These are phyloP conservation scores for Lepetodrilus schrolli DNA, from an alignment of 2,888 invertebrate species.

Conservation along the genomic window DNA sequence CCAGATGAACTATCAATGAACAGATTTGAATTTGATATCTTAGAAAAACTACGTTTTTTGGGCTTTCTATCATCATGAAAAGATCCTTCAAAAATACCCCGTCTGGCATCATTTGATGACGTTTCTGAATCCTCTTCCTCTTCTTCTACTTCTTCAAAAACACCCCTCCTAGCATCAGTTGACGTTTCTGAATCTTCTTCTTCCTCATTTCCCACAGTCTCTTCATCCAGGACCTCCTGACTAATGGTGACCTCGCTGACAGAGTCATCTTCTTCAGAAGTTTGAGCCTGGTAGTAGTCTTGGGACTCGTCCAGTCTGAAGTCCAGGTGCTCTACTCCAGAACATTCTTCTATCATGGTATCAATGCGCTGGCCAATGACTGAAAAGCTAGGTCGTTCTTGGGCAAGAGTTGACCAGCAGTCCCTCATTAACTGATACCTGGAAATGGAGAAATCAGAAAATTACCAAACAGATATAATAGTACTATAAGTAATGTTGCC, in stretches of 20 bases:
- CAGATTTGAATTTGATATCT: too few species aligned
- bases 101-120: neutral
- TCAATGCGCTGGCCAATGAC: constrained; percentile 48
- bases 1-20: neutral
- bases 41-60: too few species aligned
- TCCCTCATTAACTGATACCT: constrained; percentile 61
- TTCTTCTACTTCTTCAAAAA: neutral
- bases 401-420: constrained; percentile 55
- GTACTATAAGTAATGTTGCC: too few species aligned
- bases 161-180: neutral
- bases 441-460: constrained; percentile 37
- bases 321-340: constrained; percentile 51
- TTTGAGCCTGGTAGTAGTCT: constrained; percentile 37
- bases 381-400: constrained; percentile 52
- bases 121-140: neutral
- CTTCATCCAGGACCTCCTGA: neutral
- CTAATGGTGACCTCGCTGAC: neutral
- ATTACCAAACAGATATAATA: too few species aligned
- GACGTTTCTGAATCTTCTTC: neutral
- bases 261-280: constrained; percentile 14
- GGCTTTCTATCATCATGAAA: neutral
- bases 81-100: neutral
- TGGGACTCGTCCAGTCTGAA: constrained; percentile 42
- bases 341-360: constrained; percentile 52
- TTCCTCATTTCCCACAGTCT: constrained; percentile 9